Percentiles rank a stretch among this genome's conserved stretches.
These are phyloP conservation scores for Pygoscelis antarcticus DNA, from an alignment of 2,113 vertebrate species.

Conservation along the genomic window DNA sequence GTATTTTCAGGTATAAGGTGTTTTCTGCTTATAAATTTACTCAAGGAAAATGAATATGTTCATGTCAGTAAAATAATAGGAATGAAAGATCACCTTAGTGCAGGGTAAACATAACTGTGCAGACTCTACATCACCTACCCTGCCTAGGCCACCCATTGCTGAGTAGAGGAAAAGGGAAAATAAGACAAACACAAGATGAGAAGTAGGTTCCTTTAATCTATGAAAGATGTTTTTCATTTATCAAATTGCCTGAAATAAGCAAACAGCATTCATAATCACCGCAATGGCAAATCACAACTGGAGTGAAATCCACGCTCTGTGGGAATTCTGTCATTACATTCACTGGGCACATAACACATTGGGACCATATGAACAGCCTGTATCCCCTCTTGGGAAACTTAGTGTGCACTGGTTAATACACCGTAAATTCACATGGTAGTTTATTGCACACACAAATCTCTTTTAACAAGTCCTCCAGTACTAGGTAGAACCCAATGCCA, in stretches of 20 bases:
- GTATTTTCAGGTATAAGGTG: not conserved
- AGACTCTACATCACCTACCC: not conserved
- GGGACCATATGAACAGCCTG: not conserved
- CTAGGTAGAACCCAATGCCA: not conserved
- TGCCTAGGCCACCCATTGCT: not conserved
- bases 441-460: not conserved
- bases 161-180: not conserved
- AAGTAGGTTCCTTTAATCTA: not conserved
- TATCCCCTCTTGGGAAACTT: not conserved
- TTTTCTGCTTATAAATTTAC: not conserved
- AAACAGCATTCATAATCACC: not conserved
- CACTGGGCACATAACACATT: not conserved
- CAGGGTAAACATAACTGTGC: not conserved
- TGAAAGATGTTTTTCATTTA: not conserved
- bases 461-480: not conserved
- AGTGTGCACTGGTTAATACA: not conserved
- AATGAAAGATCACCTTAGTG: not conserved
- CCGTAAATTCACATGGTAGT: not conserved
- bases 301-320: not conserved
- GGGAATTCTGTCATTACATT: not conserved
- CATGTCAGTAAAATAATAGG: not conserved
- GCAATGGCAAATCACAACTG: not conserved
- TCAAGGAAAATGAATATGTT: not conserved
- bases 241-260: not conserved
- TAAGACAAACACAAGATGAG: not conserved